phyloP scores from a whole-genome alignment of 2,113 vertebrate genomes.

The Illadopsis cleaveri region DNA sequence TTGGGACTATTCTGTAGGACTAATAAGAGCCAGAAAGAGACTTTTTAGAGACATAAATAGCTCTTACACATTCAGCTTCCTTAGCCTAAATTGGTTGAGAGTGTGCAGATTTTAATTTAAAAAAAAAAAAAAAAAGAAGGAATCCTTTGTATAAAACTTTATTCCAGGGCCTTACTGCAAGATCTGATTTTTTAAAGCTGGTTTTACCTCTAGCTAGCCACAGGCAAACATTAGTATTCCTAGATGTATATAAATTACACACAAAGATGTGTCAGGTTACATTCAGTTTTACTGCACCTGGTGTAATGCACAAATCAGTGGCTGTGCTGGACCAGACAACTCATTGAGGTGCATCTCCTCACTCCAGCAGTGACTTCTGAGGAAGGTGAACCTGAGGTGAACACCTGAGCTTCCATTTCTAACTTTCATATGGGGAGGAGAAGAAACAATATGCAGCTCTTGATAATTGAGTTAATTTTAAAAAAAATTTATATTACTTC shows the following conservation, averaged over 20 bases:
- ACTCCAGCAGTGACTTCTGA: background rate
- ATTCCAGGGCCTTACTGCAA: background rate
- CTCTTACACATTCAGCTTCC: background rate
- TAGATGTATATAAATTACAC: background rate
- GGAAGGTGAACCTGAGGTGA: slow-evolving; percentile 40
- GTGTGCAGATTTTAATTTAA: background rate
- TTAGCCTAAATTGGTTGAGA: background rate
- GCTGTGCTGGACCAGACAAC: background rate
- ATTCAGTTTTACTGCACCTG: background rate
- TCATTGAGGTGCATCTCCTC: background rate
- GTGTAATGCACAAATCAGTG: background rate
- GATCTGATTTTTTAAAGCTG: rapidly evolving
- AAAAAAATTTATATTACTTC: background rate
- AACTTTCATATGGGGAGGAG: background rate
- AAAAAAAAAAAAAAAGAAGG: background rate
- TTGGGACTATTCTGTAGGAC: background rate
- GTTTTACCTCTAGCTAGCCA: background rate
- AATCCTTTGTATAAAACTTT: background rate
- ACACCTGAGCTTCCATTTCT: slow-evolving; percentile 14
- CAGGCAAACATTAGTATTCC: background rate
- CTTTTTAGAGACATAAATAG: background rate
- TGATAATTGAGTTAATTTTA: slow-evolving; percentile 58
- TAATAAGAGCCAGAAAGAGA: background rate
- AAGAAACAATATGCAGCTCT: slow-evolving; percentile 40
- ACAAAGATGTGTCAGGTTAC: background rate